Percentiles rank a stretch among this genome's conserved stretches.
Conservation (phyloP, 2,113 vertebrate species). For the Myodes glareolus region DNA sequence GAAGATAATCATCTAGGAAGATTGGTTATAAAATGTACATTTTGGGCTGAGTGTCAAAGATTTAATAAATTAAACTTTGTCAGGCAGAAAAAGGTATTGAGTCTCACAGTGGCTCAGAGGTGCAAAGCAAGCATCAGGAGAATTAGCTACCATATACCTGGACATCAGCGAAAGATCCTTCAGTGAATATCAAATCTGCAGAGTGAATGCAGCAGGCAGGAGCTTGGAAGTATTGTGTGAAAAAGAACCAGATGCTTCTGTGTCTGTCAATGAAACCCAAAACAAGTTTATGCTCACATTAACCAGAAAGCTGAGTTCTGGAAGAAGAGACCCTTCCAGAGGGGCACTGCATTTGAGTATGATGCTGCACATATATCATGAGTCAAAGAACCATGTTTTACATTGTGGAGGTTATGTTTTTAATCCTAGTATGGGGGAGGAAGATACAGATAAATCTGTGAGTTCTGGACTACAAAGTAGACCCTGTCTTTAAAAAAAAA, state of each 20-base stretch:
- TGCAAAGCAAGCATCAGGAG: neutral
- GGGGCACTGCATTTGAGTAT: neutral
- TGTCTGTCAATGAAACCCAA: neutral
- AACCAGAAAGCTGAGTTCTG: neutral
- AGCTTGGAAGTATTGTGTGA: neutral
- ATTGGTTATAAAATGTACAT: constrained; percentile 50
- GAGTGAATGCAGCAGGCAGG: neutral
- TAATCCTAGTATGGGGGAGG: no score
- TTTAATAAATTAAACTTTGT: constrained; percentile 63
- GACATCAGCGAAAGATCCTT: neutral
- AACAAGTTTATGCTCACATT: neutral
- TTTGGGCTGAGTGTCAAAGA: constrained; percentile 50
- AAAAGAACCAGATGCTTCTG: neutral
- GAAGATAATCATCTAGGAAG: constrained; percentile 54
- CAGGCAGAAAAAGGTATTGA: constrained; percentile 15
- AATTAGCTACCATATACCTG: neutral
- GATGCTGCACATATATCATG: neutral
- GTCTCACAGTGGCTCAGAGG: neutral
- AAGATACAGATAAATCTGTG: neutral
- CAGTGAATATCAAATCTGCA: neutral
- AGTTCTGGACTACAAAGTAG: neutral
- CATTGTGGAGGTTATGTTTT: neutral
- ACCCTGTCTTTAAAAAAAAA: neutral
- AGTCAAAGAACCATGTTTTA: neutral
- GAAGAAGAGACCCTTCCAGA: neutral